Evolutionary conservation across 2,888 invertebrate species (phyloP).

Genomic region (Ramazzottius varieornatus): DNA sequence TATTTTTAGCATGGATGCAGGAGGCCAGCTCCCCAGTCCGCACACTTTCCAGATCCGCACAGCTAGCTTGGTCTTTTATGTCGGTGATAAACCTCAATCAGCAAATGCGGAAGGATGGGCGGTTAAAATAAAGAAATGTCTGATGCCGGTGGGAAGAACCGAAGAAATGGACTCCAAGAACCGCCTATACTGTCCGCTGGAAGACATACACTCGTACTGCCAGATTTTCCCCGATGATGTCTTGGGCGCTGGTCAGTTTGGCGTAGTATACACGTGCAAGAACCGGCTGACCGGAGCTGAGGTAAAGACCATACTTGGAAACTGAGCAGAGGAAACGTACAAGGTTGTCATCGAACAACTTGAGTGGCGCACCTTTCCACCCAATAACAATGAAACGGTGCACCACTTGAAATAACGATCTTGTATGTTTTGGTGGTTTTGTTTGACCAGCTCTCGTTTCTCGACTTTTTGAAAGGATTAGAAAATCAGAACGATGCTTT

Average conservation of each 20-base stretch:
- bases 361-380: too few relatives aligned
- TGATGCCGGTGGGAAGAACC: neutral
- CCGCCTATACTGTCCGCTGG: neutral
- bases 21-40: slow-evolving; percentile 13
- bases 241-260: neutral
- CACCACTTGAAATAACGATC: too few relatives aligned
- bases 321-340: too few relatives aligned
- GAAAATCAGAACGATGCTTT: too few relatives aligned
- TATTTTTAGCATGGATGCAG: slow-evolving; percentile 3
- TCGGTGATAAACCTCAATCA: slow-evolving; percentile 16
- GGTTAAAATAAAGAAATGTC: neutral
- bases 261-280: neutral
- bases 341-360: too few relatives aligned
- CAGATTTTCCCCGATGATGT: neutral
- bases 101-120: neutral
- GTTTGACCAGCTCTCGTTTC: too few relatives aligned
- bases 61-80: slow-evolving; percentile 14
- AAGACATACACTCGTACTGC: neutral
- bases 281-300: neutral
- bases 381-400: too few relatives aligned
- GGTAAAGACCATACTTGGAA: too few relatives aligned
- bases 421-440: too few relatives aligned
- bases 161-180: neutral
- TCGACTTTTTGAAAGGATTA: too few relatives aligned
- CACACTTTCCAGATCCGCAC: slow-evolving; percentile 19